Conservation (phyloP, 2,888 invertebrate species). For the Temnothorax unifasciatus region DNA sequence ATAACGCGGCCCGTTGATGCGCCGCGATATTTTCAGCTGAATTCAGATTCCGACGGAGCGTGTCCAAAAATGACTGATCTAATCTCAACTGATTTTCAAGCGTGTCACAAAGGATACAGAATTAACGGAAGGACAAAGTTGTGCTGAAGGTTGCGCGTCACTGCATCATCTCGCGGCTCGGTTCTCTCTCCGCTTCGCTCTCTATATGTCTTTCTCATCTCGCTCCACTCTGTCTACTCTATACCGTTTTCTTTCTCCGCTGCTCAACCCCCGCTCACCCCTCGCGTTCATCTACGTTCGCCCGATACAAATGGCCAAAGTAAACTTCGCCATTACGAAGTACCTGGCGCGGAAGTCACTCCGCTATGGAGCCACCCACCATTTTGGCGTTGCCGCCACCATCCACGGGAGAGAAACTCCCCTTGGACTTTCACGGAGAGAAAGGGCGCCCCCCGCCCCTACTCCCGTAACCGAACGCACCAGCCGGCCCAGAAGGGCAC, state of each 20-base stretch:
- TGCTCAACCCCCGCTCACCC: constrained; percentile 52
- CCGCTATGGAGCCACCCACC: constrained; percentile 74
- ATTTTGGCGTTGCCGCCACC: constrained; percentile 75
- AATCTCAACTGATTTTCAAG: neutral
- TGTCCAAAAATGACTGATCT: neutral
- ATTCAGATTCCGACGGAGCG: neutral
- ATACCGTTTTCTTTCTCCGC: constrained; percentile 57
- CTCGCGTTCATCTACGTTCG: constrained; percentile 49
- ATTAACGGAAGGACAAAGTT: neutral
- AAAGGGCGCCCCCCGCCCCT: constrained; percentile 39
- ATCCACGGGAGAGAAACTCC: constrained; percentile 69
- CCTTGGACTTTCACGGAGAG: constrained; percentile 68
- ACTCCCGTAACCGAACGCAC: constrained; percentile 28
- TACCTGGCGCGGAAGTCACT: constrained; percentile 76
- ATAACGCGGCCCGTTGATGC: neutral
- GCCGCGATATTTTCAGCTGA: neutral
- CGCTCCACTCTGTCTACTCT: constrained; percentile 47
- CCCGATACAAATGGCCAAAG: constrained; percentile 85
- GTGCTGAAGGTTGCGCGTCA: constrained; percentile 41
- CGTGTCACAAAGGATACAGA: neutral
- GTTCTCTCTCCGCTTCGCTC: constrained; percentile 45
- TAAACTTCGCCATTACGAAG: constrained; percentile 85
- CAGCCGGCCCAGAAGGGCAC: constrained; percentile 73
- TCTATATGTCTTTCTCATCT: constrained; percentile 50
- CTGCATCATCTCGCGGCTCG: constrained; percentile 46